Conservation (phyloP, 2,113 vertebrate species). For the Bombycilla garrulus region DNA sequence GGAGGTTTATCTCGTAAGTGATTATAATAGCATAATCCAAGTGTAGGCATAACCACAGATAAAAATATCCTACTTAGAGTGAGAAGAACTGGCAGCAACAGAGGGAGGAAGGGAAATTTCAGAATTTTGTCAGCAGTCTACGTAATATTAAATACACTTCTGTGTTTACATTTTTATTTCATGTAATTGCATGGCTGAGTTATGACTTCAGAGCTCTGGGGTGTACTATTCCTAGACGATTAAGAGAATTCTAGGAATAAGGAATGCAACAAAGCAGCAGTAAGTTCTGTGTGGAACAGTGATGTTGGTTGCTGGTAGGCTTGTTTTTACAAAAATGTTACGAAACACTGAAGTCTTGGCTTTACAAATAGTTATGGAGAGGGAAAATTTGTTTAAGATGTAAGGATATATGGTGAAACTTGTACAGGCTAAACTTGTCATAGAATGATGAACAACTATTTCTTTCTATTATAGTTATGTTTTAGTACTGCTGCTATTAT, state of each 20-base stretch:
- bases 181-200: not conserved
- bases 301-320: not conserved
- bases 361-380: not conserved
- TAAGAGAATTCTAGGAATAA: not conserved
- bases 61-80: not conserved
- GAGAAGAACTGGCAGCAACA: not conserved
- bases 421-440: not conserved
- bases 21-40: not conserved
- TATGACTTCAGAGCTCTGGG: not conserved
- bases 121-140: not conserved
- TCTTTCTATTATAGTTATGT: not conserved
- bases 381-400: not conserved
- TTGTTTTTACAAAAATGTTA: not conserved
- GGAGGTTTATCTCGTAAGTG: not conserved
- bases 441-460: not conserved
- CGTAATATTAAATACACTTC: accelerated
- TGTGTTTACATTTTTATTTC: not conserved
- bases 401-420: not conserved
- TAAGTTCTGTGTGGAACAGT: not conserved
- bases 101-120: not conserved
- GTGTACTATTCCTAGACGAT: not conserved
- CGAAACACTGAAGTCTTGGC: not conserved
- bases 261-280: not conserved
- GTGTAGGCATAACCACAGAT: not conserved
- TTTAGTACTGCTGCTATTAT: not conserved